Evolutionary conservation across 2,888 invertebrate genomes (phyloP).

Genomic region (Machimus atricapillus): DNA sequence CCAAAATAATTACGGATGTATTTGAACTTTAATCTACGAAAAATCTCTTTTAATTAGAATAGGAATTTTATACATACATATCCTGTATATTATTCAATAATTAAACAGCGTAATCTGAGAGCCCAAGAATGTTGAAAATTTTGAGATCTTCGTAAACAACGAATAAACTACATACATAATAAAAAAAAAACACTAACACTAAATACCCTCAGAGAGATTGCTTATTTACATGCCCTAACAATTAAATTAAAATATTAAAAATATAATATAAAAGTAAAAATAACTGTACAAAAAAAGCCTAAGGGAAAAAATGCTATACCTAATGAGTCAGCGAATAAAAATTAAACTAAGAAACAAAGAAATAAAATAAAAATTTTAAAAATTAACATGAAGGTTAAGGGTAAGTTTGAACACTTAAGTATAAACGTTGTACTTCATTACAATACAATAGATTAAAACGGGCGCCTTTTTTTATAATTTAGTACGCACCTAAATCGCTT

Average conservation of each 20-base stretch:
- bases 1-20: too few relatives aligned
- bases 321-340: background rate
- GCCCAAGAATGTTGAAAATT: background rate
- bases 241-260: background rate
- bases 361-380: background rate
- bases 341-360: background rate
- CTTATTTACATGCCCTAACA: background rate
- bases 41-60: too few relatives aligned
- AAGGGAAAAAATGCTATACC: background rate
- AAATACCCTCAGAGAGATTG: background rate
- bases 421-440: conserved; percentile 34
- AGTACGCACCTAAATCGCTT: background rate
- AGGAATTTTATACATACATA: background rate
- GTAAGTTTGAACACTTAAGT: conserved; percentile 33
- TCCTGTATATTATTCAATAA: background rate
- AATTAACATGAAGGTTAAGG: background rate
- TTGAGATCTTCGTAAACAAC: background rate
- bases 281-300: conserved; percentile 5
- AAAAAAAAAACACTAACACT: background rate
- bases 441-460: conserved; percentile 34
- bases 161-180: background rate
- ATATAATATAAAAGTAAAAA: background rate
- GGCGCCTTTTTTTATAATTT: conserved; percentile 9
- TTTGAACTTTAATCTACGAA: too few relatives aligned
- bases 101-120: background rate